Conservation (phyloP, 1,140 invertebrate genomes). For the Cephus cinctus region DNA sequence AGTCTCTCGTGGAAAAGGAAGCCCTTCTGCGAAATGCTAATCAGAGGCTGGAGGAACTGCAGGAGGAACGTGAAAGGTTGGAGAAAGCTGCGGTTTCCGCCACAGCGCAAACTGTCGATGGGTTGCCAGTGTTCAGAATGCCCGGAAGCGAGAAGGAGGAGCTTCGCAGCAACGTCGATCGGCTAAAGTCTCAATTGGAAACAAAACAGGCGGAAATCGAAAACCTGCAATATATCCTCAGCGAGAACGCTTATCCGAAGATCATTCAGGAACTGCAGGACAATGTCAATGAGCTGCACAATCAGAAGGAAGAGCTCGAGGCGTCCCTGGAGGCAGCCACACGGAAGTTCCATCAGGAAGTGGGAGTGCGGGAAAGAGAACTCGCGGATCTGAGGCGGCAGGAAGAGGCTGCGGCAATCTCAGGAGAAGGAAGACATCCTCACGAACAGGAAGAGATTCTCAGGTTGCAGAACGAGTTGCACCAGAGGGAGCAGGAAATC, state of each 20-base stretch:
- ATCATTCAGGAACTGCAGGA: conserved; percentile 49
- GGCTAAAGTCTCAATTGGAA: conserved; percentile 34
- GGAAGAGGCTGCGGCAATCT: conserved; percentile 3
- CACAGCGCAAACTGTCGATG: conserved; percentile 14
- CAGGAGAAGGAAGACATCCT: conserved; percentile 12
- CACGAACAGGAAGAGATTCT: conserved; percentile 35
- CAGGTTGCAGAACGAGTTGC: conserved; percentile 30
- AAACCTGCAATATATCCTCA: conserved; percentile 41
- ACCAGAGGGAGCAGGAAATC: conserved; percentile 37
- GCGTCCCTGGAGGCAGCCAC: too few relatives aligned
- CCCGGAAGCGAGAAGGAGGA: conserved; percentile 16
- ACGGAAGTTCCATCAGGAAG: too few relatives aligned
- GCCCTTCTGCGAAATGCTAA: too few relatives aligned
- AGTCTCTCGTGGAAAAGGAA: too few relatives aligned
- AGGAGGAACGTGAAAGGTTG: too few relatives aligned
- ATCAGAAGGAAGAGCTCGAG: conserved; percentile 28
- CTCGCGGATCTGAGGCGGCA: conserved; percentile 20
- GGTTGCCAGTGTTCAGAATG: conserved; percentile 31
- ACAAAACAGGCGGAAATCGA: conserved; percentile 45
- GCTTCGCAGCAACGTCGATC: conserved; percentile 18
- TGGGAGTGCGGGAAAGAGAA: not conserved
- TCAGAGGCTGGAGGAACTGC: too few relatives aligned
- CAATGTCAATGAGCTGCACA: conserved; percentile 44
- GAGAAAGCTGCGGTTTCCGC: conserved; percentile 26
- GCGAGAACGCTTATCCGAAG: conserved; percentile 40